Percentiles rank a stretch among this genome's conserved stretches.
Conservation (phyloP, 2,113 vertebrate genomes). For the Laticauda laticaudata region DNA sequence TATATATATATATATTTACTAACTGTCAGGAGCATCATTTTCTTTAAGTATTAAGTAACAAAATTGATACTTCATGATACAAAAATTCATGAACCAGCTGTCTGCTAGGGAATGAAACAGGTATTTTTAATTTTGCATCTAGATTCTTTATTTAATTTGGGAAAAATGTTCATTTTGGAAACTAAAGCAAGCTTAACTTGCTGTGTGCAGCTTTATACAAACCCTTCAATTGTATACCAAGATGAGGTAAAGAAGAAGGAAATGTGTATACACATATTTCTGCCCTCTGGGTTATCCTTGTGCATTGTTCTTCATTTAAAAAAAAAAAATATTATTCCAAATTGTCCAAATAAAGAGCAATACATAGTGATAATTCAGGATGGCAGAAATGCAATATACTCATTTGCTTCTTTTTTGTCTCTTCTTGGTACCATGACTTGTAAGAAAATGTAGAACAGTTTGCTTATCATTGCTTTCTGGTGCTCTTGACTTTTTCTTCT, state of each 20-base stretch:
- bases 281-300: too few relatives aligned
- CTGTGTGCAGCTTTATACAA: neutral
- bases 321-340: too few relatives aligned
- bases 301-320: too few relatives aligned
- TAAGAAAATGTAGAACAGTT: neutral
- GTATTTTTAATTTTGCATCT: neutral
- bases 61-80: neutral
- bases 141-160: neutral
- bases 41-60: neutral
- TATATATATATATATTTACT: neutral
- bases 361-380: neutral
- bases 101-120: neutral
- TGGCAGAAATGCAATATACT: neutral
- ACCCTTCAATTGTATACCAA: neutral
- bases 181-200: neutral
- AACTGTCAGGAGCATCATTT: neutral
- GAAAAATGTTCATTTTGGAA: neutral
- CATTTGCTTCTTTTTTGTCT: neutral
- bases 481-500: neutral
- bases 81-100: neutral
- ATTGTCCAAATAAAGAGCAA: neutral
- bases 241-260: too few relatives aligned
- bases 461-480: neutral
- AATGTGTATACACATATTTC: too few relatives aligned
- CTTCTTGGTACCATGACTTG: neutral